Evolutionary conservation across 2,797 vertebrate species (phyloP), one percentile per base, ranked within the genome.

Genomic region (Sternotherus odoratus): DNA sequence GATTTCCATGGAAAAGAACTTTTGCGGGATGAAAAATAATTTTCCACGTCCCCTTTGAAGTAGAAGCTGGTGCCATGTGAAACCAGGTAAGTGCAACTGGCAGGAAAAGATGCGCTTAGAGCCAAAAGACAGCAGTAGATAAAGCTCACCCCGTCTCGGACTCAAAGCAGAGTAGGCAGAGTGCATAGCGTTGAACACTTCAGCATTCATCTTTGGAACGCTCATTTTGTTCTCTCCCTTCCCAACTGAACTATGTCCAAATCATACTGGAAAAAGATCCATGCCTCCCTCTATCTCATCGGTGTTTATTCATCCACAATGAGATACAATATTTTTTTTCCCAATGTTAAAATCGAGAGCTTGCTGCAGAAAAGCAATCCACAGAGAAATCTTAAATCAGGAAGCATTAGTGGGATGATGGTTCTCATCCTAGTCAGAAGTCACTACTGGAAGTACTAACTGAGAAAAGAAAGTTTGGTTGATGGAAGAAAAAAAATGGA

Each of bases 121-220:
- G 94, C 90, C 96, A 97, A 90, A 39, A 85, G 93, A 89, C 82
- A 86, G 88, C 87, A 96, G 95, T 92, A 93, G 94, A 96, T 21
- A 92, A 82, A 95, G 90, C 91, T 85, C 86, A 69, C 80, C 83
- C 87, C 91, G 74, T 91, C 60, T 81, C 79, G 85, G 94, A 95
- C 89, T 95, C 94, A 95, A 94, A 87, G 93, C 15, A 2, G 95
- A 50, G 82, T 85, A 83, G 95, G 93, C 94, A 94, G 85, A 54
- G 85, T 91, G 79, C 83, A 93, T 92, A 92, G 90, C 94, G 77
- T 90, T 30, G 57, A 60, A 93, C 83, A 85, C 46, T 2, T 2
- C 91, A 93, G 95, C 91, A 95, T 57, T 69, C 79, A 88, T 79
- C 87, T 77, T 36, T 39, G 88, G 63, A 83, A 54, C 85, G 87